A percentile compares a stretch with the other conserved stretches of the same genome.
Conservation (phyloP, 2,888 invertebrate genomes). For the Lasioglossum pauxillum region DNA sequence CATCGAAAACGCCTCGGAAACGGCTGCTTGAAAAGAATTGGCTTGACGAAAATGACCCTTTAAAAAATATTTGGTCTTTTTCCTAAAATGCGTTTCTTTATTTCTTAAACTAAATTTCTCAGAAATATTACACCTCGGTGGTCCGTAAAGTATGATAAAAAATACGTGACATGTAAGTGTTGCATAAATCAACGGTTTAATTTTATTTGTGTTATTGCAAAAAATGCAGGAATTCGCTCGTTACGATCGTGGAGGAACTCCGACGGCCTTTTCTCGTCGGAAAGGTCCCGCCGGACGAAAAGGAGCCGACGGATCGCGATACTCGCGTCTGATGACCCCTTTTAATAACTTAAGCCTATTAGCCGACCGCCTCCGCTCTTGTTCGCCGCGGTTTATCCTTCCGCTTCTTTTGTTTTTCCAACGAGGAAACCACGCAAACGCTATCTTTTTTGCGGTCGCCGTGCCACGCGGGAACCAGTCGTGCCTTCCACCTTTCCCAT, state of each 20-base stretch:
- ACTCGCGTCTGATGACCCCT: constrained; percentile 72
- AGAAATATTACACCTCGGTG: too few species aligned
- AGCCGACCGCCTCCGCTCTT: constrained; percentile 64
- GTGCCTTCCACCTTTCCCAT: constrained; percentile 14
- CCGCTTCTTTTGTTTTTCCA: constrained; percentile 3
- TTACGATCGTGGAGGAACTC: not conserved
- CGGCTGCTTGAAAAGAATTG: too few species aligned
- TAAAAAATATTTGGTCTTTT: too few species aligned
- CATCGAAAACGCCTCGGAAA: not conserved
- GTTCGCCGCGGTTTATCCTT: constrained; percentile 26
- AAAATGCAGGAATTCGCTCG: not conserved
- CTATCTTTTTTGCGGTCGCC: constrained; percentile 43
- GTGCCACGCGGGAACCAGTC: constrained; percentile 27
- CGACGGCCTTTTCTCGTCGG: not conserved
- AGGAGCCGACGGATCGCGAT: constrained; percentile 69
- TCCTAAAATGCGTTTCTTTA: too few species aligned
- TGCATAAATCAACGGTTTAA: not conserved
- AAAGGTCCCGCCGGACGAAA: constrained; percentile 32
- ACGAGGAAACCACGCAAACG: constrained; percentile 49
- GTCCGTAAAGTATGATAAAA: too few species aligned
- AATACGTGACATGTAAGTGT: not conserved
- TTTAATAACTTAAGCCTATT: constrained; percentile 78
- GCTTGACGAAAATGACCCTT: too few species aligned
- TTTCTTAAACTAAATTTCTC: too few species aligned
- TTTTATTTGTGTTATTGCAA: not conserved